These are phyloP conservation scores for Thamnaconus septentrionalis DNA, from an alignment of 2,113 vertebrate species.

Conservation along the genomic window DNA sequence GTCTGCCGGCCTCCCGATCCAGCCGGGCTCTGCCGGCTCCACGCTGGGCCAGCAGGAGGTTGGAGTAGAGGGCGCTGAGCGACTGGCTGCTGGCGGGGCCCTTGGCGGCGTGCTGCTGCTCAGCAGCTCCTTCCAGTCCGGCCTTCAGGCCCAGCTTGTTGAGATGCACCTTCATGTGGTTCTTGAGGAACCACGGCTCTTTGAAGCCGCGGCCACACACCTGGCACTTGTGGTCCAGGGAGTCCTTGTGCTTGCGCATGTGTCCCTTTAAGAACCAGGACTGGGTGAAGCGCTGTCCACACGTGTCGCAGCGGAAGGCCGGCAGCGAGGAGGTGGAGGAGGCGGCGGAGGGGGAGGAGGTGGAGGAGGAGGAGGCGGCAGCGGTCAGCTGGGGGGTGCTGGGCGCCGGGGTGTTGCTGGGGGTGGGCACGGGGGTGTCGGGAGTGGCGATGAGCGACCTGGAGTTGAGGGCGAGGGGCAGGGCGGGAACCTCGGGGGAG, in stretches of 20 bases:
- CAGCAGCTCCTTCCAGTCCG: constrained; percentile 54
- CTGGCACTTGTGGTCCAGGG: constrained; percentile 90
- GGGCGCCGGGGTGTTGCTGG: constrained; percentile 54
- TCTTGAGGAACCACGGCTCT: constrained; percentile 95
- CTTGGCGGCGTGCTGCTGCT: constrained; percentile 56
- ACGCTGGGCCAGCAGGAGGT: constrained; percentile 80
- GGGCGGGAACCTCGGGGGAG: constrained; percentile 46
- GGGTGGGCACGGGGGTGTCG: constrained; percentile 61
- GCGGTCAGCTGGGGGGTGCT: constrained; percentile 43
- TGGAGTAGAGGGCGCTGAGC: constrained; percentile 85
- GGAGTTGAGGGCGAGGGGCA: constrained; percentile 43
- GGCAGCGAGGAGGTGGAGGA: constrained; percentile 68
- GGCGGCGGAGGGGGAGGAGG: constrained; percentile 42
- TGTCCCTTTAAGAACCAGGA: constrained; percentile 95
- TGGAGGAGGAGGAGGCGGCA: constrained; percentile 53
- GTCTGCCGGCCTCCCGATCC: constrained; percentile 47
- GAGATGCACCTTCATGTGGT: constrained; percentile 95
- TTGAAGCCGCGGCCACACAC: constrained; percentile 93
- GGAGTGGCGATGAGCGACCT: constrained; percentile 49
- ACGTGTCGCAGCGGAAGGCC: constrained; percentile 88
- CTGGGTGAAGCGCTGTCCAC: constrained; percentile 91
- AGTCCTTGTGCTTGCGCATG: constrained; percentile 95
- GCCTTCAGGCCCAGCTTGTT: constrained; percentile 86
- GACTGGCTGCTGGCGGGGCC: constrained; percentile 68
- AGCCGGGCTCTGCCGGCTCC: constrained; percentile 61